These are phyloP conservation scores for Prionailurus viverrinus DNA, from an alignment of 2,113 vertebrate species.

Conservation along the genomic window DNA sequence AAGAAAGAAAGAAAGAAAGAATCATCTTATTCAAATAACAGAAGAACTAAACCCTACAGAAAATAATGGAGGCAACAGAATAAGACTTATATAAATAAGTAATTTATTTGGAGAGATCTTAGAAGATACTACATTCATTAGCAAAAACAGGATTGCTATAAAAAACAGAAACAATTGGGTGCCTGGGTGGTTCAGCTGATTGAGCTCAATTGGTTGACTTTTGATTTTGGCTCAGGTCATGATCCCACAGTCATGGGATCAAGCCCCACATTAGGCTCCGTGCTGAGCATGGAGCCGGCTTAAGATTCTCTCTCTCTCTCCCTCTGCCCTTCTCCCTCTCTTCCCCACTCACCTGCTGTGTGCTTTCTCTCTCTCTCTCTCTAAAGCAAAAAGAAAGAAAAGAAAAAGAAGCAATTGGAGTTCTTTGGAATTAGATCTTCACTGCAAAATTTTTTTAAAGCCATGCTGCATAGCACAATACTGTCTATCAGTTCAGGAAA, in stretches of 20 bases:
- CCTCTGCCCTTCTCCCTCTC: too few species aligned
- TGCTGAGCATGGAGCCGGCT: too few species aligned
- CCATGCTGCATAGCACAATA: not conserved
- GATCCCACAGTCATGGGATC: too few species aligned
- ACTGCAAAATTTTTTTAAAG: not conserved
- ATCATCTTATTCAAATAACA: conserved; percentile 44
- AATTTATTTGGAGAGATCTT: not conserved
- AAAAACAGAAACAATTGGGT: not conserved
- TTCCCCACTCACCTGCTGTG: too few species aligned
- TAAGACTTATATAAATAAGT: conserved; percentile 36
- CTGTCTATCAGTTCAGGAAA: not conserved
- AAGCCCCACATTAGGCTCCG: too few species aligned
- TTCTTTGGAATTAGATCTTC: not conserved
- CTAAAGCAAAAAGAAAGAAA: too few species aligned
- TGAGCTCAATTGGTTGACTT: too few species aligned
- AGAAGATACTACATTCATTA: not conserved
- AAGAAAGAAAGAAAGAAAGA: too few species aligned
- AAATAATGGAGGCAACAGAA: not conserved
- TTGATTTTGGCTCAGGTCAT: too few species aligned
- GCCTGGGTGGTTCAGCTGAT: too few species aligned
- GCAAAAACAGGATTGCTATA: conserved; percentile 21
- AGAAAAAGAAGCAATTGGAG: not conserved
- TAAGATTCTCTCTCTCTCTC: too few species aligned
- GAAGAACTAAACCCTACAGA: not conserved
- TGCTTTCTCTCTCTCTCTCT: too few species aligned